Base-by-base conservation (phyloP, 2,888 invertebrate genomes). In the Ophion costatus region DNA sequence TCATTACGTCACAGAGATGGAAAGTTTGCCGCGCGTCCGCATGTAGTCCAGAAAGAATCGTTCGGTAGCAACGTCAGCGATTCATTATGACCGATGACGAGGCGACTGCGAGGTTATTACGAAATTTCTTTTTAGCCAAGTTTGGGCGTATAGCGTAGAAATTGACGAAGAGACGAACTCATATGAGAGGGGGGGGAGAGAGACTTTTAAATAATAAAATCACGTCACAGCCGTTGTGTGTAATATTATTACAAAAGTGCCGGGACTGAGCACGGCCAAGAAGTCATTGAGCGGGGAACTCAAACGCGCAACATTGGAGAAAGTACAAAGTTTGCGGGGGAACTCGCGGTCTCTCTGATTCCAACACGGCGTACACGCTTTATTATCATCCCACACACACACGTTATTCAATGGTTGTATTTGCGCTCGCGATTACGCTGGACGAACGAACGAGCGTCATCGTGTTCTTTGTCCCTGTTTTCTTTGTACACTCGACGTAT, bases 271-370 rank as follows among this genome's bases (percentile, higher is more conserved):
- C 45, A 45, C 11, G 11, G 10, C 11, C 45, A 45, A 45, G 42
- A 42, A 42, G 45, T 2, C 45, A 45, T 42, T 11, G n/a, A n/a
- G 11, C 20, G 73, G 42, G 66, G 42, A 38, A 63, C 63, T 29
- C 42, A 20, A 70, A 22, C 57, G 10, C 67, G 38, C 22, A 69
- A 73, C 71, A 67, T 59, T 67, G 80, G 80, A 80, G 80, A 80
- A 80, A 80, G 80, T 80, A 74, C 73, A 67, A 45, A 45, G 45
- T 45, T 45, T 45, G 45, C 10, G 10, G 64, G 64, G 38, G 45
- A 24, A 29, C 38, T 33, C 6, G 20, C 2, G 59, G 22, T 38
- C 11, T 33, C 10, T 57, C 22, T 29, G 20, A 56, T 63, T 66
- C 33, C 67, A 59, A 42, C 22, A 20, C 20, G 4, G 1, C 11